Evolutionary conservation across 2,888 invertebrate genomes (phyloP), one percentile per base, ranked within the genome.

Genomic region (Nephrotoma guestfalica): DNA sequence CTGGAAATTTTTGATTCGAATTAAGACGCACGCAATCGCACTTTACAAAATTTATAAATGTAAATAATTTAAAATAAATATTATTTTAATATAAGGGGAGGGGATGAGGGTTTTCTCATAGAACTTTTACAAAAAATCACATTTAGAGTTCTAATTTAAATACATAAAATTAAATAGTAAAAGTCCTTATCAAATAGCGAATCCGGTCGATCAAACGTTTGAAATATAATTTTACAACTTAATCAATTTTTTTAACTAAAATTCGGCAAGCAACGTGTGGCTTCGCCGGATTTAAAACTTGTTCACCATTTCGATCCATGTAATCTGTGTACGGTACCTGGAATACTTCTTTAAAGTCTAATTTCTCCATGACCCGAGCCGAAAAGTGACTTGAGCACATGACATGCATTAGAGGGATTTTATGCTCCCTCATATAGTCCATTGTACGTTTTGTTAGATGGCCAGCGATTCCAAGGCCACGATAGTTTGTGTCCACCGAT

Each of bases 381-480:
- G 96, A 96, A 90, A 93, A 96, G 87, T 94, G 93, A 89, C 96
- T 96, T 5, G 95, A 94, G 87, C 96, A 96, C 88, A 96, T 94
- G 83, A 94, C 93, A 41, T 96, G 93, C 87, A 96, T 93, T 6
- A 96, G 91, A n/a, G 89, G 89, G 85, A 92, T 91, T 0, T 89
- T 88, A 43, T 91, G 88, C 40, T 90, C 89, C 0, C 89, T 89
- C 91, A 92, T 91, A 87, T 89, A 91, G 6, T 91, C 90, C 18
- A 91, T 89, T 0, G 88, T 89, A 2, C 88, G 88, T 87, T 91
- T 90, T 1, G 91, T 91, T 7, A 92, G 88, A 2, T 89, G 89
- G 0, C 91, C 91, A 5, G 92, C 92, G 87, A 92, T 91, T 83
- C 91, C 92, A 87, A 90, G 83, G 0, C 91, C 91, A 4, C 91